Conservation (phyloP, 1,140 invertebrate genomes). For the Heliothis subflexa region DNA sequence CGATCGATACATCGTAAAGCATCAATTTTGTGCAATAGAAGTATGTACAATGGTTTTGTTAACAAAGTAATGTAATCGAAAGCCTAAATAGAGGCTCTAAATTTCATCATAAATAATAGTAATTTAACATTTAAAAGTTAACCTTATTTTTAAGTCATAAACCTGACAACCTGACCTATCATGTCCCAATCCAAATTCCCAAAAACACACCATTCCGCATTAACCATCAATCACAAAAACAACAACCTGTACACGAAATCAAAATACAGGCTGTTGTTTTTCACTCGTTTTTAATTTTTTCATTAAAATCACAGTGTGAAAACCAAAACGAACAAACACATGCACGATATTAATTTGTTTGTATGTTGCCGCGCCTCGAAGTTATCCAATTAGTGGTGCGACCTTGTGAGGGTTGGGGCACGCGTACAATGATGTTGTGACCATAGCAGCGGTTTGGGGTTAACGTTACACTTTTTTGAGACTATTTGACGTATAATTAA, state of each 20-base stretch:
- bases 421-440: conserved; percentile 13
- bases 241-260: neutral
- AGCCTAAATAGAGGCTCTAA: too few relatives aligned
- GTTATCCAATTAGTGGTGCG: conserved; percentile 25
- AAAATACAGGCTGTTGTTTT: neutral
- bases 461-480: neutral
- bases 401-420: conserved; percentile 13
- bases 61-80: too few relatives aligned
- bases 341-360: neutral
- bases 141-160: too few relatives aligned
- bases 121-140: too few relatives aligned
- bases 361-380: conserved; percentile 8
- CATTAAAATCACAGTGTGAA: neutral
- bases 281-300: neutral
- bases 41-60: too few relatives aligned
- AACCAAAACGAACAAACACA: conserved; percentile 12
- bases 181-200: too few relatives aligned
- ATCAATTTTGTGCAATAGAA: too few relatives aligned
- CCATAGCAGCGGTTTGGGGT: neutral
- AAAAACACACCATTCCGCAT: too few relatives aligned
- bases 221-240: too few relatives aligned
- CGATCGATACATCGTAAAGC: too few relatives aligned
- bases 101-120: too few relatives aligned
- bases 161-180: too few relatives aligned
- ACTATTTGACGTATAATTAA: neutral